Evolutionary conservation across 2,797 vertebrate species (phyloP).

Genomic region (Eurystomus glaucurus): DNA sequence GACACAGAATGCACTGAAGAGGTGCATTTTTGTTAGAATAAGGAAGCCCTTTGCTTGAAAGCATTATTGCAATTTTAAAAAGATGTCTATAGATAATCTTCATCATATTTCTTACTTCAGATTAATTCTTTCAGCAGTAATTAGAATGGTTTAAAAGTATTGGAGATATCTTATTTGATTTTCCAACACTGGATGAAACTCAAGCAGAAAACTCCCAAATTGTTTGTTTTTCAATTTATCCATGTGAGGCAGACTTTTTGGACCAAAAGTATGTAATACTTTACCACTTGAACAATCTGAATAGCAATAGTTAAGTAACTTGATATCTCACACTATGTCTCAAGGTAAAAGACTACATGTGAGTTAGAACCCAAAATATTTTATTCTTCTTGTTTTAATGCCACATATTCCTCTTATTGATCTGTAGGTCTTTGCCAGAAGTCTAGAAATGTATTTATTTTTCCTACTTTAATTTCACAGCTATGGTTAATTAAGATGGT

Average conservation of each 20-base stretch:
- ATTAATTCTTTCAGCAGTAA: background rate
- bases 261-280: background rate
- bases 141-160: background rate
- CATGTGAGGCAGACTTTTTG: background rate
- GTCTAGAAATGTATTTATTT: background rate
- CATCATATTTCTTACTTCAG: background rate
- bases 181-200: background rate
- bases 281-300: background rate
- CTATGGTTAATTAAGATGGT: background rate
- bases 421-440: background rate
- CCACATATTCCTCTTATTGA: background rate
- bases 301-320: background rate
- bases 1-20: background rate
- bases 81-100: background rate
- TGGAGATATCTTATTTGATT: background rate
- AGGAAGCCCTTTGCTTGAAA: background rate
- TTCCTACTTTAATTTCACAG: background rate
- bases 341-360: background rate
- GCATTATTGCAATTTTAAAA: background rate
- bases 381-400: background rate
- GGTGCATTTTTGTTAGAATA: background rate
- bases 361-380: background rate
- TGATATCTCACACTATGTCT: background rate
- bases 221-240: background rate
- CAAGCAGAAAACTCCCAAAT: background rate